A percentile compares a stretch with the other conserved stretches of the same genome.
Conservation (phyloP, 2,797 vertebrate genomes). For the Schizopygopsis malacanthus region DNA sequence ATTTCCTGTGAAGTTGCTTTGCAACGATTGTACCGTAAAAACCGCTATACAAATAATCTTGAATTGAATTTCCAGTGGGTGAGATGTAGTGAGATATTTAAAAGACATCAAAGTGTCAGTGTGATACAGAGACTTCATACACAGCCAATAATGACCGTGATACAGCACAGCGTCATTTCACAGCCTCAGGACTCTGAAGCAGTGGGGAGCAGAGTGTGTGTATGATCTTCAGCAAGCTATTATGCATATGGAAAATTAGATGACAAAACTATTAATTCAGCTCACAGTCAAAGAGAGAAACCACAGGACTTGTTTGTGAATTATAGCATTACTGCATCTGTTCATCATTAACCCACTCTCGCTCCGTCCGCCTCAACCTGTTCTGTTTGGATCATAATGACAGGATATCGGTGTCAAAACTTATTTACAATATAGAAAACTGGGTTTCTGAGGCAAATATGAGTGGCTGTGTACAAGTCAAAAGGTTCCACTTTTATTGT, state of each 20-base stretch:
- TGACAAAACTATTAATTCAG: slow-evolving; percentile 43
- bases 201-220: not conserved
- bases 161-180: slow-evolving; percentile 14
- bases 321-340: slow-evolving; percentile 14
- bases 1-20: too few relatives aligned
- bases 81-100: slow-evolving; percentile 34
- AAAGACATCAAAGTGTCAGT: slow-evolving; percentile 40
- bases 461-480: too few relatives aligned
- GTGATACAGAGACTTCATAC: slow-evolving; percentile 16
- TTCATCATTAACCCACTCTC: not conserved
- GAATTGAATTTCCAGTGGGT: not conserved
- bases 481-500: not conserved
- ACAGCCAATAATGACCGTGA: slow-evolving; percentile 20
- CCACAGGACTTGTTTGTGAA: slow-evolving; percentile 5
- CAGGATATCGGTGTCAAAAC: not conserved
- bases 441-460: not conserved
- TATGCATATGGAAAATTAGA: slow-evolving; percentile 45
- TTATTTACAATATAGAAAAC: not conserved
- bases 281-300: slow-evolving; percentile 24
- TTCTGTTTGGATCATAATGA: not conserved
- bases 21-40: too few relatives aligned
- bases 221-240: slow-evolving; percentile 12
- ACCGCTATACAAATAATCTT: too few relatives aligned
- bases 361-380: not conserved
- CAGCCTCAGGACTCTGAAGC: slow-evolving; percentile 15